Evolutionary conservation across 2,797 vertebrate species (phyloP).

Genomic region (Rallus crepitans): DNA sequence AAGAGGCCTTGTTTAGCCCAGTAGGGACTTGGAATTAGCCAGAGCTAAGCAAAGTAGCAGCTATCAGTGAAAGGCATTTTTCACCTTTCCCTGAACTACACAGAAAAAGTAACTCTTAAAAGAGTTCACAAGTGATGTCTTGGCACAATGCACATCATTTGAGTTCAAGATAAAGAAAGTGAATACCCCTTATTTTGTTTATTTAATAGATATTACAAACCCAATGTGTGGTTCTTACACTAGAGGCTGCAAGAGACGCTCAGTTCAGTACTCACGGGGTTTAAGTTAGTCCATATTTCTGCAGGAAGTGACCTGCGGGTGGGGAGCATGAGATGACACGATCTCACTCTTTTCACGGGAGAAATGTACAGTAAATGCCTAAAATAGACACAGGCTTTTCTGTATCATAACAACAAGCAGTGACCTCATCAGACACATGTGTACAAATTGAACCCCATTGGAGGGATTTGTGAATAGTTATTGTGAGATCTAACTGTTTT

Average conservation of each 20-base stretch:
- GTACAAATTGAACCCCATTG: constrained; percentile 83
- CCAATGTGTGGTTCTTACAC: constrained; percentile 84
- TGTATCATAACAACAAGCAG: constrained; percentile 99
- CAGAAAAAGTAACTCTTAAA: constrained; percentile 33
- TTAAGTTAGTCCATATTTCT: constrained; percentile 99
- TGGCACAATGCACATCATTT: constrained; percentile 53
- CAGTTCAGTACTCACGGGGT: constrained; percentile 99
- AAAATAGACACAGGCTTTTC: constrained; percentile 99
- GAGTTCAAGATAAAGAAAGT: constrained; percentile 38
- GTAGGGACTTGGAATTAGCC: constrained; percentile 24
- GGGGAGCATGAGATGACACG: constrained; percentile 99
- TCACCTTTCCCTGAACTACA: constrained; percentile 61
- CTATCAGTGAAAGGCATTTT: constrained; percentile 58
- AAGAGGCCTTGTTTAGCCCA: constrained; percentile 42
- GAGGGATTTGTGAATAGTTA: constrained; percentile 82
- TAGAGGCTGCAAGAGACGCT: constrained; percentile 88
- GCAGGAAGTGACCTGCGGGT: constrained; percentile 99
- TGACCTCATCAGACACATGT: constrained; percentile 88
- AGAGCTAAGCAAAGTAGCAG: constrained; percentile 23
- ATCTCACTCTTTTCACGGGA: constrained; percentile 99
- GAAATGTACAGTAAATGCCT: constrained; percentile 99
- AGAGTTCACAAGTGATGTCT: constrained; percentile 61
- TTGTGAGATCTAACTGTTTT: constrained; percentile 80
- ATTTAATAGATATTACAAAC: constrained; percentile 79
- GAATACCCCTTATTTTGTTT: constrained; percentile 65